Percentiles rank a stretch among this genome's conserved stretches.
These are phyloP conservation scores for Penaeus chinensis DNA, from an alignment of 1,140 invertebrate genomes.

Conservation along the genomic window DNA sequence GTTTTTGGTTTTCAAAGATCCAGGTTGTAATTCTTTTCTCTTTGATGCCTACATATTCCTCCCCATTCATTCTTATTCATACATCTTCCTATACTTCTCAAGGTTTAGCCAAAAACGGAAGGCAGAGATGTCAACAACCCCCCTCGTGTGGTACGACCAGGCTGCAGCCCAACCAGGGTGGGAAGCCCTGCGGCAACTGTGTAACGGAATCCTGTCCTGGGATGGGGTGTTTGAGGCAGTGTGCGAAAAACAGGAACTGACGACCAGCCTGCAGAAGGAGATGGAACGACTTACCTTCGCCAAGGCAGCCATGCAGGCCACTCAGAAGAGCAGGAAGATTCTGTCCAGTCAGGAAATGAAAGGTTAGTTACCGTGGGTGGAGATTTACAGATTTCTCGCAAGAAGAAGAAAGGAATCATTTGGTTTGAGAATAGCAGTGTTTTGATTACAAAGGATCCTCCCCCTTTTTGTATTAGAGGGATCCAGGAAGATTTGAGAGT, in stretches of 20 bases:
- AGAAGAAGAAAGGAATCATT: background rate
- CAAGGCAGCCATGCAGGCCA: background rate
- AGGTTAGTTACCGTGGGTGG: background rate
- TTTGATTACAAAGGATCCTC: too few relatives aligned
- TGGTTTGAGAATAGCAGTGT: background rate
- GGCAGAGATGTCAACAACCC: background rate
- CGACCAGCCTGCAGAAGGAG: background rate
- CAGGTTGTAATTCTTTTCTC: too few relatives aligned
- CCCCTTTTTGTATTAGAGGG: too few relatives aligned
- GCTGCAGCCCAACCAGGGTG: background rate
- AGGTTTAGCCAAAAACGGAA: background rate
- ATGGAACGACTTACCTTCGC: background rate
- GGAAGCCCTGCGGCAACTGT: background rate
- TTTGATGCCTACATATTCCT: background rate
- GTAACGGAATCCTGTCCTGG: background rate
- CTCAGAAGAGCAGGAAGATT: conserved; percentile 1
- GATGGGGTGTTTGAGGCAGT: background rate
- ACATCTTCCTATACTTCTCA: too few relatives aligned
- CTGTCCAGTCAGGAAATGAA: background rate
- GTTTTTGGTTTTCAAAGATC: too few relatives aligned
- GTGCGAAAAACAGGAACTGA: background rate
- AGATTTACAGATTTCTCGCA: background rate
- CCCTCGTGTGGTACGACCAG: background rate
- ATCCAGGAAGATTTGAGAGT: too few relatives aligned
- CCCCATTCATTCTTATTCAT: too few relatives aligned